phyloP scores from a whole-genome alignment of 2,113 vertebrate genomes.

The Aegypius monachus region DNA sequence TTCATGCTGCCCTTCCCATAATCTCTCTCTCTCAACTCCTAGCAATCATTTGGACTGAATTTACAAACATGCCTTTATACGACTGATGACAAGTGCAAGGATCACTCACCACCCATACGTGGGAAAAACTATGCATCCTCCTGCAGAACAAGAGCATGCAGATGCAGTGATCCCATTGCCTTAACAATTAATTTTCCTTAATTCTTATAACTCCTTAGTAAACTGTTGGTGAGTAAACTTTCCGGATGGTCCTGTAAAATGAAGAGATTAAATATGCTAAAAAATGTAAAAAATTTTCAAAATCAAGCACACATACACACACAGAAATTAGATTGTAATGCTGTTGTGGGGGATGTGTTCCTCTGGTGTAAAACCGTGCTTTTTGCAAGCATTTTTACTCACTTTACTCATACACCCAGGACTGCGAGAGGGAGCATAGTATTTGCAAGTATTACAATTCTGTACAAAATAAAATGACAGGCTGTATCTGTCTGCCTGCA shows the following conservation, averaged over 20 bases:
- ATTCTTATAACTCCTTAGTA: neutral
- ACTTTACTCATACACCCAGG: neutral
- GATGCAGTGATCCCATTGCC: neutral
- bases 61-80: neutral
- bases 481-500: neutral
- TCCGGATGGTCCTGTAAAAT: neutral
- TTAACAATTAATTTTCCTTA: neutral
- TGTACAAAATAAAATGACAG: neutral
- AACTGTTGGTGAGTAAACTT: neutral
- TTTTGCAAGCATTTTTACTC: neutral
- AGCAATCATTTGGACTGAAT: neutral
- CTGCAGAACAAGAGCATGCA: neutral
- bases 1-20: neutral
- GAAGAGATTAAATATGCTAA: neutral
- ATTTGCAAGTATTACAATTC: neutral
- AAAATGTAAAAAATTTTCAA: neutral
- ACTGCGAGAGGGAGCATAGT: neutral
- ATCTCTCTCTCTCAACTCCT: neutral
- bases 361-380: neutral
- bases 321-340: neutral
- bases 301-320: rapidly evolving
- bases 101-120: rapidly evolving
- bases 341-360: neutral
- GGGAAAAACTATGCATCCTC: neutral
- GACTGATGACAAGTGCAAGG: neutral